These are phyloP conservation scores for Nanorana parkeri DNA, from an alignment of 2,113 vertebrate genomes.

Conservation along the genomic window DNA sequence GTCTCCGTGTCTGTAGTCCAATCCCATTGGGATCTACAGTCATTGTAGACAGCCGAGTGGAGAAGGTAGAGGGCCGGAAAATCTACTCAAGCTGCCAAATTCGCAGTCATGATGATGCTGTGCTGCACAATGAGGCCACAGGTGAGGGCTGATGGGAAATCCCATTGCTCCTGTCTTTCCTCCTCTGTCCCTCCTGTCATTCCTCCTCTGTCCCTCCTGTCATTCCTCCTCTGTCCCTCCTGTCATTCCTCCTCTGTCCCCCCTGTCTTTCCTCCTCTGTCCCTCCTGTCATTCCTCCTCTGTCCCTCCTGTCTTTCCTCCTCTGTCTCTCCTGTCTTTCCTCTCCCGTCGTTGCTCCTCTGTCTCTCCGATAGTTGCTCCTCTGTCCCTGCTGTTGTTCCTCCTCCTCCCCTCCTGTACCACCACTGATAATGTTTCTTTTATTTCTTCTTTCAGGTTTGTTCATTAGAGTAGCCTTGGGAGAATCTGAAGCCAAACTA, in stretches of 20 bases:
- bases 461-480: not conserved
- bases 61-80: conserved; percentile 64
- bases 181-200: too few relatives aligned
- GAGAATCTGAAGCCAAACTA: not conserved
- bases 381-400: not conserved
- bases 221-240: too few relatives aligned
- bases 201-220: too few relatives aligned
- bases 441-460: not conserved
- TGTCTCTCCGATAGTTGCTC: not conserved
- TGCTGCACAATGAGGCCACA: conserved; percentile 61
- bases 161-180: too few relatives aligned
- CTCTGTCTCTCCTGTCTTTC: not conserved
- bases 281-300: not conserved
- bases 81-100: conserved; percentile 58
- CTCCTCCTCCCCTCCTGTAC: not conserved
- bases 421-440: too few relatives aligned
- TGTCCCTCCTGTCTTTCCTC: too few relatives aligned
- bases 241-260: too few relatives aligned
- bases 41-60: conserved; percentile 61
- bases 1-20: conserved; percentile 21
- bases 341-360: not conserved
- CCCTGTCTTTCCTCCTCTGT: too few relatives aligned
- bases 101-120: conserved; percentile 57
- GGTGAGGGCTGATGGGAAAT: conserved; percentile 49
- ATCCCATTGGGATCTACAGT: conserved; percentile 61